Conservation (phyloP, 2,113 vertebrate species). For the Cyprinodon variegatus region DNA sequence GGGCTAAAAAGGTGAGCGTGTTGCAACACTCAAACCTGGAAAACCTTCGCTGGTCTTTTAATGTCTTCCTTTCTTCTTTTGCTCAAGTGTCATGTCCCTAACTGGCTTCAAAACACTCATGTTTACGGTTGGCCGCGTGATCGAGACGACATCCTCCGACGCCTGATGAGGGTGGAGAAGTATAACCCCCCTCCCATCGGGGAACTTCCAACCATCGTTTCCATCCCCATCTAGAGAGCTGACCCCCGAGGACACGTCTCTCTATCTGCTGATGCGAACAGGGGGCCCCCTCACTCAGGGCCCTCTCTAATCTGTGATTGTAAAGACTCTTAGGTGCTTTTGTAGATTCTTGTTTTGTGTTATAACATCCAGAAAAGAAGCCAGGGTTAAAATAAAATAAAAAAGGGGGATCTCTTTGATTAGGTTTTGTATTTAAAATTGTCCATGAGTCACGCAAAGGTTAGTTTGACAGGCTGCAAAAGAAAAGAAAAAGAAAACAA, state of each 20-base stretch:
- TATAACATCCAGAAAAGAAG: background rate
- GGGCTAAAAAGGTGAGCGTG: slow-evolving; percentile 77
- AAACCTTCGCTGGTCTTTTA: background rate
- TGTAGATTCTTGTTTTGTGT: background rate
- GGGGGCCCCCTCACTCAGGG: background rate
- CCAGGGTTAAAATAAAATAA: background rate
- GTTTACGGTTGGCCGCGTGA: slow-evolving; percentile 81
- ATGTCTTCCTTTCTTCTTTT: background rate
- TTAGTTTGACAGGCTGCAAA: background rate
- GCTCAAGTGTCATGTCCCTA: slow-evolving; percentile 79
- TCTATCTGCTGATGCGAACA: slow-evolving; percentile 4
- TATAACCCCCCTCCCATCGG: slow-evolving; percentile 83
- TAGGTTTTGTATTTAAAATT: background rate
- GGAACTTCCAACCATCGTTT: slow-evolving; percentile 82
- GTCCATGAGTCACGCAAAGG: background rate
- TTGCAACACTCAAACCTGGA: background rate
- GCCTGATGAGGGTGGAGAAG: slow-evolving; percentile 84
- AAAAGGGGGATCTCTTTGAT: too few relatives aligned
- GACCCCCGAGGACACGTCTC: background rate
- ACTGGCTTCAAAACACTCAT: slow-evolving; percentile 84
- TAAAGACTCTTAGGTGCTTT: background rate
- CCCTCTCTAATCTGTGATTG: background rate
- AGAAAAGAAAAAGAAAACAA: background rate
- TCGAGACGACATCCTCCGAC: slow-evolving; percentile 80
- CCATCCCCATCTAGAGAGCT: slow-evolving; percentile 75